Evolutionary conservation across 2,797 vertebrate species (phyloP).

Genomic region (Myoxocephalus aenaeus): DNA sequence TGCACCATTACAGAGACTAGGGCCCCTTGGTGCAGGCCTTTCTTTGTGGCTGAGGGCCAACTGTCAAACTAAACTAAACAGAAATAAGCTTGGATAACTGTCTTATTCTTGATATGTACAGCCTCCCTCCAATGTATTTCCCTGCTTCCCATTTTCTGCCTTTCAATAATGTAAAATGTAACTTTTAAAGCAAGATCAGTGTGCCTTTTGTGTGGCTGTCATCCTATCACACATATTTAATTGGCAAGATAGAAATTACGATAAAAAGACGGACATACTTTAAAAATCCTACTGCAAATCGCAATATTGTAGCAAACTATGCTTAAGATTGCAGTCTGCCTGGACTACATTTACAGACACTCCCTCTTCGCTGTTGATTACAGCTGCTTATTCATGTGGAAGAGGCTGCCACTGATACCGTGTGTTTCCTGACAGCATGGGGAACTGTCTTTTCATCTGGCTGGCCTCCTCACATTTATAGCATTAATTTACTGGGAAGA

Average conservation of each 20-base stretch:
- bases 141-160: constrained; percentile 15
- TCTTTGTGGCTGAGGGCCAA: constrained; percentile 60
- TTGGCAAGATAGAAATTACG: constrained; percentile 10
- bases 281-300: constrained; percentile 8
- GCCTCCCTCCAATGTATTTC: constrained; percentile 22
- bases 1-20: constrained; percentile 70
- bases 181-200: constrained; percentile 10
- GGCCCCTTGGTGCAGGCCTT: constrained; percentile 42
- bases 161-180: constrained; percentile 8
- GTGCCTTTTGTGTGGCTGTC: constrained; percentile 1
- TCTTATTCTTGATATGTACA: constrained; percentile 44
- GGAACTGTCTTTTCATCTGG: constrained; percentile 63
- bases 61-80: constrained; percentile 73
- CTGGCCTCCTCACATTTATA: constrained; percentile 57
- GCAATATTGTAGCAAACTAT: constrained; percentile 3
- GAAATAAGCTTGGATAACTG: constrained; percentile 57
- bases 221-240: constrained; percentile 23
- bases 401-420: constrained; percentile 62
- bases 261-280: constrained; percentile 4
- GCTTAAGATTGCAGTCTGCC: constrained; percentile 39
- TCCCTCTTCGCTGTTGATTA: constrained; percentile 59
- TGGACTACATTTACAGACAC: constrained; percentile 56
- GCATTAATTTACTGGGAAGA: constrained; percentile 63
- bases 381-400: constrained; percentile 72
- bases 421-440: constrained; percentile 64